Conservation (phyloP, 2,113 vertebrate species). For the Lagopus muta region DNA sequence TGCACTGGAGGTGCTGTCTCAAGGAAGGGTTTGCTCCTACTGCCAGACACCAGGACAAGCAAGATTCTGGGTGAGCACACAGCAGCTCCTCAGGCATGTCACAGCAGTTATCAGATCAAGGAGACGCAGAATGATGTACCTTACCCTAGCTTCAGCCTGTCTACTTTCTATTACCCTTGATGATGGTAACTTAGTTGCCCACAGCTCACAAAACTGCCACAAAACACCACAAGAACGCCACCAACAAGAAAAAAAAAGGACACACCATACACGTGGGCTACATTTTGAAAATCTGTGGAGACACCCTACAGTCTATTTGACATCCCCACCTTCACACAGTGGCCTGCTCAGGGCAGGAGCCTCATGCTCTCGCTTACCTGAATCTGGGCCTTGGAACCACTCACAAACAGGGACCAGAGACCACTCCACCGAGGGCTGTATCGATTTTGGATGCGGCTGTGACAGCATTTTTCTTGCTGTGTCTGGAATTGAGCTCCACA, state of each 20-base stretch:
- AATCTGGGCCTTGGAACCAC: background rate
- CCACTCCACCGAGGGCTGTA: rapidly evolving
- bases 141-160: background rate
- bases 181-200: background rate
- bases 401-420: background rate
- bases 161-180: background rate
- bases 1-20: background rate
- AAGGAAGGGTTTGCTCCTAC: rapidly evolving
- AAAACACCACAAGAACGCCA: rapidly evolving
- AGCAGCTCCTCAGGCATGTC: background rate
- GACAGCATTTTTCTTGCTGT: background rate
- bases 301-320: background rate
- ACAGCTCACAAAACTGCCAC: background rate
- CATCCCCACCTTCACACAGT: background rate
- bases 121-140: background rate
- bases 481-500: background rate
- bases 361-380: background rate
- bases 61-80: background rate
- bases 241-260: background rate
- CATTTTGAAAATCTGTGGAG: background rate
- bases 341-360: background rate
- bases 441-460: background rate
- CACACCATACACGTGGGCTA: background rate
- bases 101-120: background rate
- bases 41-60: background rate